Conservation (phyloP, 2,113 vertebrate species). For the Lota lota region DNA sequence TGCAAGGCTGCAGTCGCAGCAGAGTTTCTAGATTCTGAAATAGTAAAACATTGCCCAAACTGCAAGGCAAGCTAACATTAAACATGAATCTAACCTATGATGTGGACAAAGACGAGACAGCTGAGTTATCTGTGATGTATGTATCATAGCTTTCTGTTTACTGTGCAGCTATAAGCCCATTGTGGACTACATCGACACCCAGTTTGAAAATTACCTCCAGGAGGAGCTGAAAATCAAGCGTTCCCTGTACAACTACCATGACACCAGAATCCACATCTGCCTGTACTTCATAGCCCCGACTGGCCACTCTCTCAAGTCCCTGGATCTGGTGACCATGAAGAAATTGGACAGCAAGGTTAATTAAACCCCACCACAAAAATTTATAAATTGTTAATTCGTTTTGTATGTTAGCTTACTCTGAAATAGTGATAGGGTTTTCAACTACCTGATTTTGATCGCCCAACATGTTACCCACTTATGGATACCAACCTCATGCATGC, state of each 20-base stretch:
- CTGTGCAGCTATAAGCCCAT: slow-evolving; percentile 92
- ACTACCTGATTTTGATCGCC: not conserved
- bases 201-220: slow-evolving; percentile 95
- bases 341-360: slow-evolving; percentile 94
- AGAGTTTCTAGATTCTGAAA: slow-evolving; percentile 24
- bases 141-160: slow-evolving; percentile 1
- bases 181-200: slow-evolving; percentile 92
- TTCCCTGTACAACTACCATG: slow-evolving; percentile 86
- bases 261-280: slow-evolving; percentile 91
- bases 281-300: slow-evolving; percentile 95
- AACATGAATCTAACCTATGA: not conserved
- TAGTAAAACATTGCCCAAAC: slow-evolving; percentile 7
- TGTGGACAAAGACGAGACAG: not conserved
- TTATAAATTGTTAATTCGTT: not conserved
- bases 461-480: no score
- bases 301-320: slow-evolving; percentile 90
- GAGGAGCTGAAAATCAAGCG: slow-evolving; percentile 95
- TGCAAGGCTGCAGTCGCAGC: not conserved
- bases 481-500: no score
- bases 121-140: not conserved
- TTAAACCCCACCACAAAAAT: no score
- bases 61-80: not conserved
- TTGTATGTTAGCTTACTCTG: no score
- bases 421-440: not conserved
- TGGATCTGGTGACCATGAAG: slow-evolving; percentile 97